Evolutionary conservation across 2,113 vertebrate genomes (phyloP).

Genomic region (Brienomyrus brachyistius): DNA sequence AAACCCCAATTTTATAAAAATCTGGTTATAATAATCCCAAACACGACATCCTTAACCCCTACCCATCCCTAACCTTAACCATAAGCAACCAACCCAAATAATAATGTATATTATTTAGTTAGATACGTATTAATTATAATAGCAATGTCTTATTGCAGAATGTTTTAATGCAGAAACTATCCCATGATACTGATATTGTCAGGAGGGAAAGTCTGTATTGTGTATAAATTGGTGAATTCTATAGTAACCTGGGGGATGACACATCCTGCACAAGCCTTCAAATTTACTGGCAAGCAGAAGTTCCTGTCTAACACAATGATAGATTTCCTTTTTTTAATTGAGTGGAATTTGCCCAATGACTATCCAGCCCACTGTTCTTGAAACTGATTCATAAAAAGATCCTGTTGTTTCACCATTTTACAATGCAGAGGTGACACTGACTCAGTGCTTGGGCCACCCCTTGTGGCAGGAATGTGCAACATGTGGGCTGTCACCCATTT

Average conservation of each 20-base stretch:
- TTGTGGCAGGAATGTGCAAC: neutral
- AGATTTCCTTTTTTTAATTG: neutral
- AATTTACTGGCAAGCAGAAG: neutral
- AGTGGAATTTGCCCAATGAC: neutral
- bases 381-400: neutral
- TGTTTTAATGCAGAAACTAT: neutral
- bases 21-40: no score
- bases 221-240: neutral
- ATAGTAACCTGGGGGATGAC: neutral
- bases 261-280: neutral
- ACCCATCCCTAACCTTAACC: no score
- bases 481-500: neutral
- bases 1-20: no score
- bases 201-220: neutral
- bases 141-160: neutral
- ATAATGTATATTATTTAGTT: no score
- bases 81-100: no score
- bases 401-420: neutral
- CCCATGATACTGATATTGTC: neutral
- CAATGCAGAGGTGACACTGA: neutral
- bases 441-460: neutral
- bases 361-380: neutral
- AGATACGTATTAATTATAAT: neutral
- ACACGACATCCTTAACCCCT: no score
- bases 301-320: neutral